A percentile compares a stretch with the other conserved stretches of the same genome.
Evolutionary conservation across 2,797 vertebrate genomes (phyloP).

Genomic region (Eulemur mongoz): DNA sequence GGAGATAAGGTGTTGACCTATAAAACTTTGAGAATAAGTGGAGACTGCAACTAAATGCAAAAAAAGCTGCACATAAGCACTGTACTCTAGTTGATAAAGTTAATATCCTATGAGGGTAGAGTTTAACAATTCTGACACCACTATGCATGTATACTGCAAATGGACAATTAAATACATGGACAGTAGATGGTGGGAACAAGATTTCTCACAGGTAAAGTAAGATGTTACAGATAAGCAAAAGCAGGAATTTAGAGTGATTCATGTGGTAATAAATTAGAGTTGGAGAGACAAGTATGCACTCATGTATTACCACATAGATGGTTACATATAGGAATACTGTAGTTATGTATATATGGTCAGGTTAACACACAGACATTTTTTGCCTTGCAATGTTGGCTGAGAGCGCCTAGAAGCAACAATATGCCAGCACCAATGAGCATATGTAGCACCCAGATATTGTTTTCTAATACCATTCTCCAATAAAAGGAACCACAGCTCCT

Average conservation of each 20-base stretch:
- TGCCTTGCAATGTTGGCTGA: no score
- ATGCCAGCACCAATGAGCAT: neutral
- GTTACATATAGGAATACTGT: neutral
- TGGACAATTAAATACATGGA: neutral
- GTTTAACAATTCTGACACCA: neutral
- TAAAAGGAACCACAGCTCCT: neutral
- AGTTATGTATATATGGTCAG: fast-evolving
- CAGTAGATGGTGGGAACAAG: neutral
- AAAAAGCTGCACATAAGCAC: neutral
- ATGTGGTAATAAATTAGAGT: neutral
- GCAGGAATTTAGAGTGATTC: neutral
- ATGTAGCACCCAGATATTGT: neutral
- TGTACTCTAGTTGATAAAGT: neutral
- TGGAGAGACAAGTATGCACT: neutral
- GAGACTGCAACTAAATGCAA: neutral
- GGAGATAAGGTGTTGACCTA: neutral
- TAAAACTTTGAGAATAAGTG: neutral
- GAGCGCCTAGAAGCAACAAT: no score
- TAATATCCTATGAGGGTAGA: neutral
- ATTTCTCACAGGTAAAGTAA: neutral
- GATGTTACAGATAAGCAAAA: neutral
- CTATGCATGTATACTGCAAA: fast-evolving
- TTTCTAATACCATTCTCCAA: neutral
- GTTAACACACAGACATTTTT: no score
- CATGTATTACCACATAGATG: fast-evolving